Conservation (phyloP, 2,113 vertebrate species). For the Merops nubicus region DNA sequence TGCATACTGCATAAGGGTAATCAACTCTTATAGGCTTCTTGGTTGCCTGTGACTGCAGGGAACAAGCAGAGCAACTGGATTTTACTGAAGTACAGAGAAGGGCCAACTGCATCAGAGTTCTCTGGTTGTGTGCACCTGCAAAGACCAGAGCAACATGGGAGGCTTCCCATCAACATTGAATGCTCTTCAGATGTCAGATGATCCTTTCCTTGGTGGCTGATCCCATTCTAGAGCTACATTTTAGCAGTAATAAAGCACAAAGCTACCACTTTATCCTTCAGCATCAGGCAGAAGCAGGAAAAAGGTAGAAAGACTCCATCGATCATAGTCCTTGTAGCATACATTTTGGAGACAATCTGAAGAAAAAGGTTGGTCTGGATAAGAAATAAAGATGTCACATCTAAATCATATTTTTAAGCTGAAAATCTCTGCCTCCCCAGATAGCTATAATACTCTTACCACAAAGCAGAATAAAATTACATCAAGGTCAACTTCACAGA, state of each 20-base stretch:
- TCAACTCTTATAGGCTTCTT: not conserved
- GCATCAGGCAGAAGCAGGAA: not conserved
- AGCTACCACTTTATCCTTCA: not conserved
- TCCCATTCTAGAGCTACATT: not conserved
- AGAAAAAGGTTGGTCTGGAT: not conserved
- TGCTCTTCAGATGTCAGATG: not conserved
- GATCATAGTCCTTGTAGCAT: not conserved
- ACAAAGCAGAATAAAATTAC: not conserved
- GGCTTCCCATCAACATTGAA: not conserved
- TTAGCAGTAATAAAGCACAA: not conserved
- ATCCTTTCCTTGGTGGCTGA: not conserved
- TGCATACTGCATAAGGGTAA: no score
- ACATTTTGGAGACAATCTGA: not conserved
- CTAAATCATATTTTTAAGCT: not conserved
- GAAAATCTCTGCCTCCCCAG: not conserved
- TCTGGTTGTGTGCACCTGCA: not conserved
- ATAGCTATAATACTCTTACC: not conserved
- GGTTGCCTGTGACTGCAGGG: not conserved
- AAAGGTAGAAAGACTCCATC: not conserved
- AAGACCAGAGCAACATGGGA: not conserved
- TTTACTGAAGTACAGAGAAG: not conserved
- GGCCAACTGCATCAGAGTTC: rapidly evolving
- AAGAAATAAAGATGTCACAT: not conserved
- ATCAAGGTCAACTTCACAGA: not conserved
- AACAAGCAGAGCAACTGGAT: rapidly evolving